Evolutionary conservation across 1,140 invertebrate genomes (phyloP), one percentile per base, ranked within the genome.

Genomic region (Cyclargus thomasi): DNA sequence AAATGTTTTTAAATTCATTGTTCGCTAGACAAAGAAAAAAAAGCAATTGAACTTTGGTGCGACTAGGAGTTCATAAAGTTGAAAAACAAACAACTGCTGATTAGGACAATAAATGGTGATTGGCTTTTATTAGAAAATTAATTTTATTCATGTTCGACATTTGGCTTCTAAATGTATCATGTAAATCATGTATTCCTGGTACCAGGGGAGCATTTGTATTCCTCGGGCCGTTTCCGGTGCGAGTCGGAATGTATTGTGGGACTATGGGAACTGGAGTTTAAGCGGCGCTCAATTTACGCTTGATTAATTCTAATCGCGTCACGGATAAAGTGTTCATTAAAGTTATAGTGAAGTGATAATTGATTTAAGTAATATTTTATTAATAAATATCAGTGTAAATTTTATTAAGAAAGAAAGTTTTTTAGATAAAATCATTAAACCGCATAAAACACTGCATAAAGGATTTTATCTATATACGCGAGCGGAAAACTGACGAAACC

Each of bases 171-270:
- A 67, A 53, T 68, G 18, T 63, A 62, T 36, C 68, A 65, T 39
- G 69, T 68, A 10, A 53, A 63, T 70, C 64, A 76, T 74, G 68
- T 65, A 68, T 74, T 73, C 72, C 69, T 67, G 23, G 71, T 73
- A 77, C 63, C 65, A 39, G 68, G 68, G 65, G 63, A 57, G 65
- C 65, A 71, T 76, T 73, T 8, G 74, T 76, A 78, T 78, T 72
- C 76, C 29, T 64, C 59, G 55, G 63, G 18, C 21, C 70, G 64
- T 71, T 78, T 78, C 76, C 76, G 76, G 67, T 62, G 63, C 29
- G 55, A 47, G 63, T 47, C 57, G 64, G 47, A 57, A 55, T 63
- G 63, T 64, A 72, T 70, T 71, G 68, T 71, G 68, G 59, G 53
- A 29, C 21, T 71, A 69, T 73, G 39, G 39, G 39, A 47, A 47